phyloP scores from a whole-genome alignment of 2,888 invertebrate genomes.

The Caradrina clavipalpis region DNA sequence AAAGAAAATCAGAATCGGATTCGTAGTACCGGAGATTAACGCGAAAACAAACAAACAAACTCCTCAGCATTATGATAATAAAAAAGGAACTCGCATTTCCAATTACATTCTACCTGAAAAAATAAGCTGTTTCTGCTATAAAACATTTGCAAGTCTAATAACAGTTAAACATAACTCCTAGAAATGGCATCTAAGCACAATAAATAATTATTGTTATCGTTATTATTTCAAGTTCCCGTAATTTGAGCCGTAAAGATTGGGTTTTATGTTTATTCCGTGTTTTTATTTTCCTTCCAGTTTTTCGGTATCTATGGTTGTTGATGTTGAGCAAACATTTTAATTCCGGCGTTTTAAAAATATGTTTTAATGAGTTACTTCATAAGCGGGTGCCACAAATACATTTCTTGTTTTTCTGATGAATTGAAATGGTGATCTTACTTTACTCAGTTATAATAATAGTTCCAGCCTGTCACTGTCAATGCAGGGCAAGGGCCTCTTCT shows the following conservation, averaged over 20 bases:
- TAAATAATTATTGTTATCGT: constrained; percentile 55
- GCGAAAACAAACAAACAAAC: too few relatives aligned
- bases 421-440: too few relatives aligned
- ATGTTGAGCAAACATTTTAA: neutral
- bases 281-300: constrained; percentile 15
- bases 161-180: constrained; percentile 1
- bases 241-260: constrained; percentile 18
- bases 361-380: neutral
- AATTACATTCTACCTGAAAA: constrained; percentile 13
- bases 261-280: constrained; percentile 27
- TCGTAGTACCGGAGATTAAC: too few relatives aligned
- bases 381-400: neutral
- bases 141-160: constrained; percentile 32
- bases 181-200: constrained; percentile 10
- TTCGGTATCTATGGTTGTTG: constrained; percentile 1
- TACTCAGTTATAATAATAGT: too few relatives aligned
- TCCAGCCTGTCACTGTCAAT: too few relatives aligned
- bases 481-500: too few relatives aligned
- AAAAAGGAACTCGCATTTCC: neutral
- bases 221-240: constrained; percentile 44
- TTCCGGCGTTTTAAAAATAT: neutral
- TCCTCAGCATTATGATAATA: too few relatives aligned
- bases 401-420: too few relatives aligned
- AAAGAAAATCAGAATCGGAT: too few relatives aligned
- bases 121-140: constrained; percentile 11